phyloP scores from a whole-genome alignment of 1,140 invertebrate species.

The Heliconius melpomene region DNA sequence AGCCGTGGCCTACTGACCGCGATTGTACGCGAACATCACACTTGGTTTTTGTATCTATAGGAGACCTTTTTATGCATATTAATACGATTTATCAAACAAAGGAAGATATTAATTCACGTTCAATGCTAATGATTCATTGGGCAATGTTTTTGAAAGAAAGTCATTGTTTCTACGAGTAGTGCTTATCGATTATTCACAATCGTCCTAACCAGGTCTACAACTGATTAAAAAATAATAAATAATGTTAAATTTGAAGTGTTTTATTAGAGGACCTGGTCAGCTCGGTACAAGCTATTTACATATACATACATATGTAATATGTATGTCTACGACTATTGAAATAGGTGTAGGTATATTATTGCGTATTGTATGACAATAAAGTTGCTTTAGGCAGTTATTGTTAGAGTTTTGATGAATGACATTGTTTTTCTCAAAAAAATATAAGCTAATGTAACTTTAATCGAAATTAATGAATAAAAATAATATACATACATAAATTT shows the following conservation, averaged over 20 bases:
- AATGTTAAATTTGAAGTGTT: not conserved
- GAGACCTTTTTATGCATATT: slow-evolving; percentile 11
- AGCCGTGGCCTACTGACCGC: slow-evolving; percentile 73
- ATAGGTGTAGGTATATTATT: not conserved
- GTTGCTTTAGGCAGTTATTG: not conserved
- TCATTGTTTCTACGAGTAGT: not conserved
- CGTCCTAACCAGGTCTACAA: not conserved
- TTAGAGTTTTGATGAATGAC: not conserved
- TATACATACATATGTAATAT: not conserved
- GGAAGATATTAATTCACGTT: not conserved
- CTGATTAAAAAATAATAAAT: slow-evolving; percentile 21
- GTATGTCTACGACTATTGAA: not conserved
- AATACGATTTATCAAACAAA: slow-evolving; percentile 9
- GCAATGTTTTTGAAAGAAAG: slow-evolving; percentile 18
- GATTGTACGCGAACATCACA: slow-evolving; percentile 53
- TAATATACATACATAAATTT: too few species aligned
- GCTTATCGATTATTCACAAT: slow-evolving; percentile 17
- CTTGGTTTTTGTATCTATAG: slow-evolving; percentile 25
- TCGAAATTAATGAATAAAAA: too few species aligned
- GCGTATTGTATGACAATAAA: not conserved
- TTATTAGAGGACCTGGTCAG: not conserved
- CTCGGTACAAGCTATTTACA: not conserved
- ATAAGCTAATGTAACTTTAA: not conserved
- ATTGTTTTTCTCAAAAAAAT: not conserved
- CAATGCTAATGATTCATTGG: slow-evolving; percentile 21